These are phyloP conservation scores for Trachymyrmex cornetzi DNA, from an alignment of 1,140 invertebrate genomes.

Conservation along the genomic window DNA sequence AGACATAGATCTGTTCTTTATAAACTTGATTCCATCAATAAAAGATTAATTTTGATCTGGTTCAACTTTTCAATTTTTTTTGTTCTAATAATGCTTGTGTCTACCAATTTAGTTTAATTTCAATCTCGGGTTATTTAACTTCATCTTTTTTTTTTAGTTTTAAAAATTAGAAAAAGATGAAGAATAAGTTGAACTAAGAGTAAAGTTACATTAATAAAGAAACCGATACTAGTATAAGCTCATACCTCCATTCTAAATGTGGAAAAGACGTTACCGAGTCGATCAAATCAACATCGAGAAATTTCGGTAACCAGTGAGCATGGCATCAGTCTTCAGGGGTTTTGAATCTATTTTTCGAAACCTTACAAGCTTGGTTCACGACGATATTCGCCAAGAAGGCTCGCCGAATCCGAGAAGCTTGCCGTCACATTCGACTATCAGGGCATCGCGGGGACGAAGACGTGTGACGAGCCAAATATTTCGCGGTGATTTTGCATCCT, in stretches of 20 bases:
- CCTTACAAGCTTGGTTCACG: constrained; percentile 12
- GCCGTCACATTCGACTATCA: neutral
- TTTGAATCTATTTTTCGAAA: constrained; percentile 62
- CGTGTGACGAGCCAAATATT: neutral
- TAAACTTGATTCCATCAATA: too few species aligned
- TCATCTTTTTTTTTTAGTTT: too few species aligned
- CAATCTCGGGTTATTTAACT: too few species aligned
- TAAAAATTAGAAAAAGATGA: too few species aligned
- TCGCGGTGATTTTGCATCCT: neutral
- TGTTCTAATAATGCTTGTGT: too few species aligned
- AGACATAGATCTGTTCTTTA: too few species aligned
- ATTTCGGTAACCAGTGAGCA: constrained; percentile 42
- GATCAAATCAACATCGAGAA: constrained; percentile 60
- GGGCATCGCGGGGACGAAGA: neutral
- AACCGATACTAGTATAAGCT: neutral
- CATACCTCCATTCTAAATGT: constrained; percentile 74
- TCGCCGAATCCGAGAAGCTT: neutral
- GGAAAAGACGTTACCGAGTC: neutral
- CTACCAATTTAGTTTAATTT: too few species aligned
- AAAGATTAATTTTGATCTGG: too few species aligned
- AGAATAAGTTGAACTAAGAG: too few species aligned
- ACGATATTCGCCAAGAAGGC: neutral
- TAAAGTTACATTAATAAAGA: too few species aligned
- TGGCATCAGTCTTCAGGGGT: constrained; percentile 27
- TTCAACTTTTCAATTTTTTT: too few species aligned